Conservation (phyloP, 2,113 vertebrate species). For the Enhydra lutris region DNA sequence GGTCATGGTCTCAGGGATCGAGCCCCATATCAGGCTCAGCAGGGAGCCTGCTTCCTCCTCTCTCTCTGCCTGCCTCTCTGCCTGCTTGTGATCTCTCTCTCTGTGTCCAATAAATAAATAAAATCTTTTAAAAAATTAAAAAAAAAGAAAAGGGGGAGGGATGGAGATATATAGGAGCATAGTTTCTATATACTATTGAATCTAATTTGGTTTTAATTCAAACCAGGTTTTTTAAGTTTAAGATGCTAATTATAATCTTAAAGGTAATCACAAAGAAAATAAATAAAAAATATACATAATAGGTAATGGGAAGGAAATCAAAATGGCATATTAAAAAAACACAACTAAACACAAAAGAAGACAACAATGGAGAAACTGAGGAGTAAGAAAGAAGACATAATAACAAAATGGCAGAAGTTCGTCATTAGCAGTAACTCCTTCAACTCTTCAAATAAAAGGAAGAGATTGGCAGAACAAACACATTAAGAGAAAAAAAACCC, state of each 20-base stretch:
- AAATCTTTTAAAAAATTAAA: too few relatives aligned
- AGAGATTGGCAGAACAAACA: neutral
- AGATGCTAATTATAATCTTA: neutral
- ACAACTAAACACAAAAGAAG: neutral
- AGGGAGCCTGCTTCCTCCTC: too few relatives aligned
- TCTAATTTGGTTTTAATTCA: neutral
- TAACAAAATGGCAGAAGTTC: neutral
- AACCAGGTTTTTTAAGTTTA: neutral
- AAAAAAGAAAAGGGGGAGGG: neutral
- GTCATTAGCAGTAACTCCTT: neutral
- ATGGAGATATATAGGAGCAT: neutral
- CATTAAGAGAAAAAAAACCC: neutral
- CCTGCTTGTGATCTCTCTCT: too few relatives aligned
- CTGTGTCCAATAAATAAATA: too few relatives aligned
- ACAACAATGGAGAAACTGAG: neutral
- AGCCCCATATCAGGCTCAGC: too few relatives aligned
- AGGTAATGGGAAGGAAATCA: neutral
- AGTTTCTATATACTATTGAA: neutral
- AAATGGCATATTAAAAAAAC: neutral
- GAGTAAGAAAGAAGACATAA: neutral
- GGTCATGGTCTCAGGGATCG: too few relatives aligned
- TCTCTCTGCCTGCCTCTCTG: too few relatives aligned
- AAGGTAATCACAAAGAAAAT: neutral
- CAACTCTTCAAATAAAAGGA: neutral
- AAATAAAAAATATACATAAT: neutral